These are phyloP conservation scores for Acanthaster planci DNA, from an alignment of 35 echinoderm and acorn worm genomes.

Conservation along the genomic window DNA sequence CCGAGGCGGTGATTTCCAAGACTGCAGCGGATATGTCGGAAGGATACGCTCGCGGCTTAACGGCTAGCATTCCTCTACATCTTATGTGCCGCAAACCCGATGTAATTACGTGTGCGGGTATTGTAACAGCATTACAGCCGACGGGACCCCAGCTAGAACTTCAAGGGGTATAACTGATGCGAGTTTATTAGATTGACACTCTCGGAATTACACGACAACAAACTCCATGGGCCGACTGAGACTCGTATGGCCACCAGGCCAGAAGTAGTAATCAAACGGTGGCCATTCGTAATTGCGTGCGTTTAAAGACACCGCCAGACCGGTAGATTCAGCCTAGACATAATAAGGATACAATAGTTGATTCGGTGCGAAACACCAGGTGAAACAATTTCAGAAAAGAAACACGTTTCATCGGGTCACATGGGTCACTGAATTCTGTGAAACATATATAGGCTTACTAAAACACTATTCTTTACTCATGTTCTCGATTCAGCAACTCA, in stretches of 20 bases:
- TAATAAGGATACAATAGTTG: no score
- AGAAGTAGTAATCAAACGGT: not conserved
- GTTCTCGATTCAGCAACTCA: no score
- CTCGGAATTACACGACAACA: not conserved
- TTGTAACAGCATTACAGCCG: conserved; percentile 23
- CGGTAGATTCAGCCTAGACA: no score
- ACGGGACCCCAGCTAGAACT: not conserved
- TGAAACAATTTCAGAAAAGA: no score
- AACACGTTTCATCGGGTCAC: no score
- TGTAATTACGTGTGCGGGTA: conserved; percentile 18
- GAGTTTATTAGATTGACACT: conserved; percentile 27
- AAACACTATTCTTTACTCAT: no score
- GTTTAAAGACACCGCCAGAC: not conserved
- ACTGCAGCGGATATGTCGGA: not conserved
- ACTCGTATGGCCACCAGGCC: no score
- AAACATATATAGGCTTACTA: no score
- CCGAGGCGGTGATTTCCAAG: no score
- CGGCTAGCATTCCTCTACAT: not conserved
- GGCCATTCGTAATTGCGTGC: not conserved
- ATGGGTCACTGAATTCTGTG: no score
- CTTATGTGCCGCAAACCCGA: conserved; percentile 21
- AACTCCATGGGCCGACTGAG: no score
- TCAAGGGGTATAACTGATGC: not conserved
- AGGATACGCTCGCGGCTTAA: not conserved
- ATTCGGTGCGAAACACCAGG: no score